These are phyloP conservation scores for Falco concolor DNA, from an alignment of 2,797 vertebrate genomes.

Conservation along the genomic window DNA sequence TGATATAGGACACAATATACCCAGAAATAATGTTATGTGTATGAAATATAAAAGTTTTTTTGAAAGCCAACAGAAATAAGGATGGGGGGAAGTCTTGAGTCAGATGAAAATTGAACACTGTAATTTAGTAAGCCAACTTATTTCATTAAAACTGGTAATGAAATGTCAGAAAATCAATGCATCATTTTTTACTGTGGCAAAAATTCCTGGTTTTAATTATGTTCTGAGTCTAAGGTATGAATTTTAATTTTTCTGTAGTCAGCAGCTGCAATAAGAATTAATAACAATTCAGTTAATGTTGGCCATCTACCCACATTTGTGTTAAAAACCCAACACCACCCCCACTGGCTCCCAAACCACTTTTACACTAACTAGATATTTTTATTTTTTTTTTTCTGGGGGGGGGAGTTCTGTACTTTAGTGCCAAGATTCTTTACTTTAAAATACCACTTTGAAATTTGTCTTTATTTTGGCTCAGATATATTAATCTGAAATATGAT, in stretches of 20 bases:
- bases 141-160: background rate
- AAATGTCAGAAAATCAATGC: constrained; percentile 31
- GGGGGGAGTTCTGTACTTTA: background rate
- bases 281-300: background rate
- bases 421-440: background rate
- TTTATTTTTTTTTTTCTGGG: too few species aligned
- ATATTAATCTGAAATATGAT: background rate
- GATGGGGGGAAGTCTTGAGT: background rate
- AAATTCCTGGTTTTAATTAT: background rate
- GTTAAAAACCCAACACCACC: background rate
- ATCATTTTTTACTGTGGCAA: background rate
- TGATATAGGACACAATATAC: background rate
- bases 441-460: background rate
- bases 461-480: background rate
- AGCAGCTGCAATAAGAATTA: constrained; percentile 8
- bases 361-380: background rate
- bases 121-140: background rate
- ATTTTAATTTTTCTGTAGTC: background rate
- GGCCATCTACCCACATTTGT: background rate
- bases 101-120: background rate
- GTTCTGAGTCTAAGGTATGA: background rate
- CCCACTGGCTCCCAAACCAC: rapidly evolving
- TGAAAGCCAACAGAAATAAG: background rate
- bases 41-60: background rate
- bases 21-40: background rate